These are phyloP conservation scores for Pluvialis apricaria DNA, from an alignment of 2,113 vertebrate genomes.

Conservation along the genomic window DNA sequence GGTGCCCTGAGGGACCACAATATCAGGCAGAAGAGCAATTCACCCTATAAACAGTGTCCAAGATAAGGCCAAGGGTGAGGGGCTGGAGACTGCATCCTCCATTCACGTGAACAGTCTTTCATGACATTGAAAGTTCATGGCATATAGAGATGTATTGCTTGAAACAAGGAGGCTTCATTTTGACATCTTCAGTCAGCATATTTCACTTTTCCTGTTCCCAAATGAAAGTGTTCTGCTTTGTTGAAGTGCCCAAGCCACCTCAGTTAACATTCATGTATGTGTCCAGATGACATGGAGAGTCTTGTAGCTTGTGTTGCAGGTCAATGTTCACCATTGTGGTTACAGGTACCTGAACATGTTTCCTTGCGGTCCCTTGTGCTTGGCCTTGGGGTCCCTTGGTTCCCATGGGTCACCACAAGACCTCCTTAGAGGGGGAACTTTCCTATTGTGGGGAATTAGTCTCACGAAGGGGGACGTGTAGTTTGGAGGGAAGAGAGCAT, in stretches of 20 bases:
- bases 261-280: not conserved
- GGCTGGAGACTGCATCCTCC: not conserved
- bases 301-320: not conserved
- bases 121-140: not conserved
- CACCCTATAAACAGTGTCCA: not conserved
- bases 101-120: not conserved
- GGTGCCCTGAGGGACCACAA: not conserved
- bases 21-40: not conserved
- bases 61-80: not conserved
- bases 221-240: not conserved
- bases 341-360: not conserved
- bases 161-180: not conserved
- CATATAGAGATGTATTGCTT: not conserved
- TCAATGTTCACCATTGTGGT: not conserved
- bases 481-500: not conserved
- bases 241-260: not conserved
- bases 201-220: not conserved
- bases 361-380: not conserved
- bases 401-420: not conserved
- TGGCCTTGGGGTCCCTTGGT: not conserved
- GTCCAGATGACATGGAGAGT: not conserved
- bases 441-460: not conserved
- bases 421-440: not conserved
- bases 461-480: not conserved
- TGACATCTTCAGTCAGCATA: not conserved